Base-by-base conservation (phyloP, 2,113 vertebrate species). In the Xiphophorus maculatus region DNA sequence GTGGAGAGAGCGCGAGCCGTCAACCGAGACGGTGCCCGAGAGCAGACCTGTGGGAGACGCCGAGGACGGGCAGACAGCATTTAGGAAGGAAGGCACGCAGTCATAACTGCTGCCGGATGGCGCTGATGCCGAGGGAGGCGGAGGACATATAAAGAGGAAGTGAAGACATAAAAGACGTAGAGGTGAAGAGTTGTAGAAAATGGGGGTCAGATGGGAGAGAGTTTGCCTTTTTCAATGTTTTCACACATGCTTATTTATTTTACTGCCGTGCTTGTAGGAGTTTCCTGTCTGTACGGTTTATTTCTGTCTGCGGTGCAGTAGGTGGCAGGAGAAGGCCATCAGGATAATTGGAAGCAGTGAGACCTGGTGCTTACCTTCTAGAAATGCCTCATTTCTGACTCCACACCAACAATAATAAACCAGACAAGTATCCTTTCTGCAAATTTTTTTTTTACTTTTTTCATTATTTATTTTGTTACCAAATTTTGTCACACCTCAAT, bases 1-100 rank as follows among this genome's bases (percentile, higher is more conserved):
- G 74, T 32, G 77, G 78, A 4, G 77, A 77, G 80, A 40, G 72
- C 73, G 79, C 14, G 69, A 85, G 68, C 82, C 85, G 84, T 90
- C 86, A 83, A 84, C 75, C 78, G 76, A 68, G 61, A 37, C 77
- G 68, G 71, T 33, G 65, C 60, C 32, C 1, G 60, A 30, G 61
- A 82, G 74, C 48, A 65, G 72, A 71, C 74, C 79, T 65, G 70
- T 69, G 84, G 79, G 84, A 48, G 62, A 30, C 32, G 14, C 14
- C 29, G 62, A 80, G 62, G 76, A 63, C 28, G 44, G 35, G 51
- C 51, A n/a, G 76, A 58, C 9, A 73, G 68, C 71, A 2, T 69
- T 83, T 37, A 77, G 67, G 69, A 71, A 64, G 13, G 79, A 71
- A 68, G 15, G 79, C 15, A 14, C n/a, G 5, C 35, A 9, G 73